Evolutionary conservation across 1,140 invertebrate species (phyloP).

Genomic region (Drosophila varians): DNA sequence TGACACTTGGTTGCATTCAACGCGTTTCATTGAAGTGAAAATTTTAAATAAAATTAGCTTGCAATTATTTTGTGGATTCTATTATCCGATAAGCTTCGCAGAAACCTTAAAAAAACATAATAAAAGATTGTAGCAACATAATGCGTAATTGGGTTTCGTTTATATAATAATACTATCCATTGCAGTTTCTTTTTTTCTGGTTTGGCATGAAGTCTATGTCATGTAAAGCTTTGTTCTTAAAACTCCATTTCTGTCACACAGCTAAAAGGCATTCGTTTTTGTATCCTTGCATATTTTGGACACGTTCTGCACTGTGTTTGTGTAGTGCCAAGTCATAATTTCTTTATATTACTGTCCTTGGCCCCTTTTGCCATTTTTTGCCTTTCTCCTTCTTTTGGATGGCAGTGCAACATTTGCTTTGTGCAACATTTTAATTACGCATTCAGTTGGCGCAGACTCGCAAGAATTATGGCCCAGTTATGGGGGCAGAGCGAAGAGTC

Average conservation of each 20-base stretch:
- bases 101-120: not conserved
- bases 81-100: not conserved
- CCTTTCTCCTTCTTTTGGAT: slow-evolving; percentile 5
- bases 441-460: slow-evolving; percentile 65
- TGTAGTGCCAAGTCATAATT: slow-evolving; percentile 55
- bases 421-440: slow-evolving; percentile 76
- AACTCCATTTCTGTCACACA: slow-evolving; percentile 15
- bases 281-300: slow-evolving; percentile 34
- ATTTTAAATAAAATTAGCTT: slow-evolving; percentile 40
- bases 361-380: slow-evolving; percentile 21
- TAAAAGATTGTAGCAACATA: not conserved
- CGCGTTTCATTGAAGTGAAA: slow-evolving; percentile 20
- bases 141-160: not conserved
- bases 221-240: slow-evolving; percentile 1
- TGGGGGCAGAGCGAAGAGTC: not conserved
- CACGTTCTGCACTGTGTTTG: slow-evolving; percentile 38
- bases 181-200: not conserved
- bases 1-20: slow-evolving; percentile 33
- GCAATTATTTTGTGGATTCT: slow-evolving; percentile 13
- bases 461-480: slow-evolving; percentile 41
- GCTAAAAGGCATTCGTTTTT: slow-evolving; percentile 11
- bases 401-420: slow-evolving; percentile 55
- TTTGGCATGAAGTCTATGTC: slow-evolving; percentile 10
- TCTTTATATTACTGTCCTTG: slow-evolving; percentile 54
- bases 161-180: not conserved